Base-by-base conservation (phyloP, 2,888 invertebrate species). In the Hypolimnas misippus region DNA sequence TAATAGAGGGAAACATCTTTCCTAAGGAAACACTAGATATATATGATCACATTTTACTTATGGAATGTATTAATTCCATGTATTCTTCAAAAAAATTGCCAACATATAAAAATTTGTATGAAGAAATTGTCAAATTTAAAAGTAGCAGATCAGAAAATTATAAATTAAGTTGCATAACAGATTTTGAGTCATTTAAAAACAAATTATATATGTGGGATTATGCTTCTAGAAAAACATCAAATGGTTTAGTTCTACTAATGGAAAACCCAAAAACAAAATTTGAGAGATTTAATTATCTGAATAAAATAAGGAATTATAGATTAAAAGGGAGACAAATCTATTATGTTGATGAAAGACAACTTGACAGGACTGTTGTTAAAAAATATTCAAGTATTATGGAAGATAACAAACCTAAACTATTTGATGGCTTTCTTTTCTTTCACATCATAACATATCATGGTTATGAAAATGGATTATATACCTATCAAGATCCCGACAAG, bases 211-310 rank as follows among this genome's bases (percentile, higher is more conserved):
- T 38, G 33, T 68, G 81, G 33, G 79, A 80, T 2, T 81, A 76
- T 70, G 59, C 71, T 10, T 73, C 73, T 42, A 72, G 68, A 57
- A 71, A 75, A 65, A 70, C 72, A 12, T 61, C 40, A 3, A 62
- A 54, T 53, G 76, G 74, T 31, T 19, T 38, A 10, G 35, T 10
- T 42, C 8, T 29, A 14, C 65, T 83, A 25, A 50, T 68, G 52
- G 86, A 86, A 77, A 73, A 84, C 60, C 79, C 81, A 51, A 75
- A 79, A 66, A 38, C 76, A 16, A 77, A 78, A 19, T 83, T 78
- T 76, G 75, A 83, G 66, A 73, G 86, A 61, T 77, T 63, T 63
- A 63, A 72, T 51, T 86, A 77, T 63, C 62, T 86, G 1, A 74
- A 71, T 3, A 82, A 79, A 71, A 76, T 84, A 0, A 73, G 35